Percentiles rank a stretch among this genome's conserved stretches.
Evolutionary conservation across 2,113 vertebrate species (phyloP).

Genomic region (Rhabdomys dilectus): DNA sequence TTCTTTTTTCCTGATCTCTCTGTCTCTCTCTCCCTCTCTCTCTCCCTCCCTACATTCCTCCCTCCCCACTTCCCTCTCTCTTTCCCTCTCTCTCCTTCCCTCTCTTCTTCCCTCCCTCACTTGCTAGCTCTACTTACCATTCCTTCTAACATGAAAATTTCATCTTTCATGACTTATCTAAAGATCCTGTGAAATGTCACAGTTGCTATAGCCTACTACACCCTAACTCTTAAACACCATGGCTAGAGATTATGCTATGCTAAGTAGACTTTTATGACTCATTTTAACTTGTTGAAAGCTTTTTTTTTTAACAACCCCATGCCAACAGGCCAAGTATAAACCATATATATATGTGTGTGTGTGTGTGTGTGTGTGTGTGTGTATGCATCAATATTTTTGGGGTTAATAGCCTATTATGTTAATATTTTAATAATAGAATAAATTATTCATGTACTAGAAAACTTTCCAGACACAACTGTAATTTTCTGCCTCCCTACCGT

Average conservation of each 20-base stretch:
- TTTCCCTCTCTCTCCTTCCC: too few relatives aligned
- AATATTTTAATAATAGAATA: not conserved
- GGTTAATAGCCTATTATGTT: conserved; percentile 21
- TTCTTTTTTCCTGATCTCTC: not conserved
- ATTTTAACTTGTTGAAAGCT: conserved; percentile 36
- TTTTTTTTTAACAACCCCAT: not conserved
- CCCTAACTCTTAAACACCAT: not conserved
- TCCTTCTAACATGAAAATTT: conserved; percentile 13
- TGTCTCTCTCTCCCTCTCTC: too few relatives aligned
- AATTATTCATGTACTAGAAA: not conserved
- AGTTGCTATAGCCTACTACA: not conserved
- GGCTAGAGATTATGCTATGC: not conserved
- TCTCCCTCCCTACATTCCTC: too few relatives aligned
- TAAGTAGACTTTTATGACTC: not conserved
- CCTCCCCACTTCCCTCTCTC: not conserved
- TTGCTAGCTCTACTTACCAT: not conserved
- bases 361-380: too few relatives aligned
- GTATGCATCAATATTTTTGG: not conserved
- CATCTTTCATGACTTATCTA: not conserved
- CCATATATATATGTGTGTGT: too few relatives aligned
- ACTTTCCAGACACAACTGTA: not conserved
- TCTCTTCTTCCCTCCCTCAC: not conserved
- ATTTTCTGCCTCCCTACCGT: not conserved
- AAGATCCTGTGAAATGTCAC: not conserved
- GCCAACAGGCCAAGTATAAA: not conserved